Base-by-base conservation (phyloP, 2,797 vertebrate genomes). In the Gorsachius magnificus region DNA sequence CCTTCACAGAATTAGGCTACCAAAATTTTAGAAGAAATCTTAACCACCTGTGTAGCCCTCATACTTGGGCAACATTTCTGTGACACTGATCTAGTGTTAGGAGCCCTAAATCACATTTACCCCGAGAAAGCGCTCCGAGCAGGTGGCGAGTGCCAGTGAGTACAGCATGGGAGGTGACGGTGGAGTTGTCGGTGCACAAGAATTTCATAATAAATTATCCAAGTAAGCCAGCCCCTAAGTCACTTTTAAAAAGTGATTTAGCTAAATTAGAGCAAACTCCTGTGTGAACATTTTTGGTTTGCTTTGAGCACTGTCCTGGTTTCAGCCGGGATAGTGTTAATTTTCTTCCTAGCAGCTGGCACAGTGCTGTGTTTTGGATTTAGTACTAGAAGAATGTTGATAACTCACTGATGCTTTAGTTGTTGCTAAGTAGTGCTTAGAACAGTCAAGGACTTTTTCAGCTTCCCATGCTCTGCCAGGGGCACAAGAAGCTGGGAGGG, bases 101-200 rank as follows among this genome's bases (percentile, higher is more conserved):
- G 46, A 82, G 45, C 28, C 51, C n/a, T 89, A 50, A 72, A 41
- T 33, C 25, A 57, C 36, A 13, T 69, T 64, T 71, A 53, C 5
- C 33, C 33, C 1, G 0, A 66, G 65, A 61, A 71, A 61, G 33
- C 3, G 0, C 11, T 17, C 18, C 0, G 1, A 71, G 15, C 53
- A 45, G 35, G 28, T 46, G 36, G 14, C 5, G 1, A 36, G 64
- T 50, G 13, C 48, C 53, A 45, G 16, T 5, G 2, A 36, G 58
- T 18, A 29, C 11, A 2, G 35, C 28, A 19, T n/a, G 38, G 46
- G 28, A 58, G 81, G 10, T 19, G 21, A 38, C 1, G 3, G 25
- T 53, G 21, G 33, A 64, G 53, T 60, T 80, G 21, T 61, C 41
- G 0, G 0, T 3, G 11, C 58, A 26, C 14, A 53, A 81, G 79